phyloP scores from a whole-genome alignment of 1,140 invertebrate genomes.

The Laodelphax striatellus region DNA sequence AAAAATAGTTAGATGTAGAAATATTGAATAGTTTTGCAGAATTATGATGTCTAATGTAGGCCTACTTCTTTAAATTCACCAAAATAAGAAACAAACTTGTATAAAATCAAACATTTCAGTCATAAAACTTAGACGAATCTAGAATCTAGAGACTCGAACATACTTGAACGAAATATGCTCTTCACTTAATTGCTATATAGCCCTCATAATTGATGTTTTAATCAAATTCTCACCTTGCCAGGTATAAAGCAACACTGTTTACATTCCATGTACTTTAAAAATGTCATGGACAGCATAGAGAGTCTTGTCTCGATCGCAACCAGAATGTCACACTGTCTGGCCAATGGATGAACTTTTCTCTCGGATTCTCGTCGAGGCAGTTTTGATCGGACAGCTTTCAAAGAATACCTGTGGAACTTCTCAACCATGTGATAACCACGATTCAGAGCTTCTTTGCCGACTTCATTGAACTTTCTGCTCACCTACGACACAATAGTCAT shows the following conservation, averaged over 20 bases:
- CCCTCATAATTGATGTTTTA: no score
- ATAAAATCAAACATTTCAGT: no score
- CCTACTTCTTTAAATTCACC: no score
- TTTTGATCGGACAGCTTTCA: slow-evolving; percentile 66
- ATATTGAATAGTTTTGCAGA: no score
- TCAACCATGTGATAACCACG: slow-evolving; percentile 71
- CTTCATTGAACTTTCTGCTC: slow-evolving; percentile 64
- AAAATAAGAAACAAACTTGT: no score
- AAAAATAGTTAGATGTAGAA: no score
- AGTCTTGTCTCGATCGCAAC: slow-evolving; percentile 82
- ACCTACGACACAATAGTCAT: no score
- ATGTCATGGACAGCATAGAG: slow-evolving; percentile 87
- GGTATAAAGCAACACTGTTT: slow-evolving; percentile 86
- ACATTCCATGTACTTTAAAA: slow-evolving; percentile 71
- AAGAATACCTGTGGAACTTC: slow-evolving; percentile 56
- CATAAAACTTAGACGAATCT: no score
- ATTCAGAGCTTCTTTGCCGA: slow-evolving; percentile 63
- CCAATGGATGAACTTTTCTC: slow-evolving; percentile 66
- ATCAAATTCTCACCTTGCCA: slow-evolving; percentile 58
- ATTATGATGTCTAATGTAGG: no score
- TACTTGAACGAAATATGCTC: no score
- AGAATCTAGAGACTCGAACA: no score
- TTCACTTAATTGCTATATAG: no score
- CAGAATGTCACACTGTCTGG: slow-evolving; percentile 77
- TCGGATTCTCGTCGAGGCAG: slow-evolving; percentile 82